These are phyloP conservation scores for Periophthalmodon schlosseri DNA, from an alignment of 2,113 vertebrate species.

Conservation along the genomic window DNA sequence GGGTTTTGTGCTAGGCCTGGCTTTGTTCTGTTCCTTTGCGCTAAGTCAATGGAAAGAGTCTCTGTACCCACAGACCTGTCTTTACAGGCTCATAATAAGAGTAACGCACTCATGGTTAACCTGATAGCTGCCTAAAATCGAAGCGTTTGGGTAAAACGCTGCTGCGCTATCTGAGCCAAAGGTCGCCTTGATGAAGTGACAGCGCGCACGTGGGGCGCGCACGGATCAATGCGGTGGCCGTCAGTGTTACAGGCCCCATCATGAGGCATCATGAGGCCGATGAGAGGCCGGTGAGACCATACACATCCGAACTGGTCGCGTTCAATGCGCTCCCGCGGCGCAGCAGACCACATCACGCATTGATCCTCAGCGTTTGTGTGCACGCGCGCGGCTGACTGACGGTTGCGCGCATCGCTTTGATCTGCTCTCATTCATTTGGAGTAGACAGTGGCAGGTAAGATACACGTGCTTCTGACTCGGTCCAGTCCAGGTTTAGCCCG, in stretches of 20 bases:
- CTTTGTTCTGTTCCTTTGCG: not conserved
- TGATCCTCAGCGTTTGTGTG: constrained; percentile 85
- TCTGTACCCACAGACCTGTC: not conserved
- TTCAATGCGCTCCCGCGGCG: constrained; percentile 82
- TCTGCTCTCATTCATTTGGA: constrained; percentile 52
- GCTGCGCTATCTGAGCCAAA: constrained; percentile 44
- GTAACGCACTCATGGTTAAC: not conserved
- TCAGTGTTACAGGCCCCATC: constrained; percentile 67
- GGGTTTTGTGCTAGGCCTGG: not conserved
- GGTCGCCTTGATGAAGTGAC: constrained; percentile 24
- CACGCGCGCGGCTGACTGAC: constrained; percentile 84
- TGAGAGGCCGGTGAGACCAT: constrained; percentile 69
- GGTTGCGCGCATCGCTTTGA: constrained; percentile 80
- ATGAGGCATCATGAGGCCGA: constrained; percentile 75
- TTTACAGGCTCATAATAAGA: not conserved
- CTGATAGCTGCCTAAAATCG: constrained; percentile 43
- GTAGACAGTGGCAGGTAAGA: constrained; percentile 5
- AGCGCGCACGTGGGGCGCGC: constrained; percentile 55
- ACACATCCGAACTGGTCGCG: constrained; percentile 77
- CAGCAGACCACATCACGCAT: constrained; percentile 82
- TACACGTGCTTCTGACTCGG: not conserved
- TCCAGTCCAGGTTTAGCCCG: not conserved
- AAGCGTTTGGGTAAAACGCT: constrained; percentile 35
- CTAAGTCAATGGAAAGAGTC: not conserved
- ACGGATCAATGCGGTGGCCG: constrained; percentile 67